Evolutionary conservation across 2,888 invertebrate genomes (phyloP), one percentile per base, ranked within the genome.

Genomic region (Agrotis segetum): DNA sequence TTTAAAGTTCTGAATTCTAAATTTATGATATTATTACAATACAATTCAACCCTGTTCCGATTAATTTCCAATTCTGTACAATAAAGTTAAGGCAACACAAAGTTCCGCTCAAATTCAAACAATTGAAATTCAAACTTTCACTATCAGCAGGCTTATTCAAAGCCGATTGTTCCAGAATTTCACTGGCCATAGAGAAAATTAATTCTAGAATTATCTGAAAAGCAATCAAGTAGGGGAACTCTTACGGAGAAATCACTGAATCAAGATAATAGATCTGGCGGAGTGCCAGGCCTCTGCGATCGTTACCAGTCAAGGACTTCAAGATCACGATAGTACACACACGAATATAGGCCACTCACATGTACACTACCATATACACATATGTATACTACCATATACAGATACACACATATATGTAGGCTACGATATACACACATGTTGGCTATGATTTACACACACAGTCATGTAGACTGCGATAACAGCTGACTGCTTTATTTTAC

Each of bases 271-370:
- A 86, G 74, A 72, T 87, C 86, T 94, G 94, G 94, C 91, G 75
- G 46, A 75, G 66, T 63, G 94, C 94, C 94, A 94, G 85, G 69
- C 71, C 71, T 70, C 72, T 74, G 79, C 90, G 88, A 90, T 91
- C 90, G 91, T 91, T 90, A 88, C 85, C 72, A 86, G 80, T 86
- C 91, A 90, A 90, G 91, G 91, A 84, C 91, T 88, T 65, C 85
- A 77, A 82, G 87, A 87, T 85, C 87, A 83, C 86, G 84, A 85
- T 83, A 88, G 81, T 83, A 83, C 86, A 87, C 86, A 61, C 61
- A 58, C 52, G 6, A 34, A 47, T 47, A 59, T 50, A 65, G 60
- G 65, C 80, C 82, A 83, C 86, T 86, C 86, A 61, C 61, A 58
- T 46, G 11, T 50, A 65, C 58, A 62, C 67, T 63, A 65, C 72